Percentiles rank a stretch among this genome's conserved stretches.
phyloP scores from a whole-genome alignment of 2,113 vertebrate genomes.

The Cercocebus atys region DNA sequence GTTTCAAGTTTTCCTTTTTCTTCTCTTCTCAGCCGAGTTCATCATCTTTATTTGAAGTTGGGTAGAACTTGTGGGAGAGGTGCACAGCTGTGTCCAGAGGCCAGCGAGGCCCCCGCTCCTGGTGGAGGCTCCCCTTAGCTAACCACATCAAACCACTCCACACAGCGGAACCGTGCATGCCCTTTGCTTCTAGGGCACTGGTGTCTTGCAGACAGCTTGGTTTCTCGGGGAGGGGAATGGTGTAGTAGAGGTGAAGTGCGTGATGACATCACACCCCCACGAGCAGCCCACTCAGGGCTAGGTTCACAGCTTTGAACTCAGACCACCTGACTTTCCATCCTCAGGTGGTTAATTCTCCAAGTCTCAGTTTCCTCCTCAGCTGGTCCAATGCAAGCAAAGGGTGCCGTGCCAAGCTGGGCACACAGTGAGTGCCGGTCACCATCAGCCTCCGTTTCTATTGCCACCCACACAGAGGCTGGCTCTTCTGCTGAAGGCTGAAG shows the following conservation, averaged over 20 bases:
- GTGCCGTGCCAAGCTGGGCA: rapidly evolving
- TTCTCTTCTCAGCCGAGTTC: not conserved
- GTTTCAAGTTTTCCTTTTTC: not conserved
- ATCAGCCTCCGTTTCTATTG: rapidly evolving
- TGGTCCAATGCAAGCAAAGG: not conserved
- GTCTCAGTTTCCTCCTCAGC: not conserved
- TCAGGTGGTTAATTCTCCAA: too few species aligned
- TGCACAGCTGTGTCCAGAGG: not conserved
- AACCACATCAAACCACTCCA: not conserved
- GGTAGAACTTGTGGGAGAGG: not conserved
- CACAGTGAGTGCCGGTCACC: rapidly evolving
- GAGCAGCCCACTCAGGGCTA: rapidly evolving
- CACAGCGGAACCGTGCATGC: too few species aligned
- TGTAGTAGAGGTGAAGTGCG: rapidly evolving
- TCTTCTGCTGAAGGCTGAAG: not conserved
- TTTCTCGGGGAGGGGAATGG: not conserved
- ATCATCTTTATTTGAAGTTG: not conserved
- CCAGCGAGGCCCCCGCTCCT: rapidly evolving
- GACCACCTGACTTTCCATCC: not conserved
- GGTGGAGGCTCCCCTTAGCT: rapidly evolving
- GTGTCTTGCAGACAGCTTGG: not conserved
- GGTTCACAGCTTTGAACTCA: not conserved
- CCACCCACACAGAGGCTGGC: too few species aligned
- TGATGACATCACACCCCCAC: rapidly evolving
- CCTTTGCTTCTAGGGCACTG: not conserved